Conservation (phyloP, 1,140 invertebrate genomes). For the Temnothorax curvispinosus region DNA sequence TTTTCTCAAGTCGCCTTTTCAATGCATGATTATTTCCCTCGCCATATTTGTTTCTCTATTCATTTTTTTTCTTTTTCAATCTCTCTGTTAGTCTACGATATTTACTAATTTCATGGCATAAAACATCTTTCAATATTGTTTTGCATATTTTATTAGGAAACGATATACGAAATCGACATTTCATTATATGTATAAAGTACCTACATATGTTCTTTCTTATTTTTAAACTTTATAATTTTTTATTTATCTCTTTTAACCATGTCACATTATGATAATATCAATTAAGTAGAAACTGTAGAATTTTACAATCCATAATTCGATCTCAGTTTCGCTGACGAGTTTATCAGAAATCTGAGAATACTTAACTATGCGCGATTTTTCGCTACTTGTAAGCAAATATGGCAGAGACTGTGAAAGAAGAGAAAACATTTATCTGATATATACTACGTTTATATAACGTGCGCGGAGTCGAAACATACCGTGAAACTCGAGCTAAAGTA, state of each 20-base stretch:
- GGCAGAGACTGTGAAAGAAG: conserved; percentile 52
- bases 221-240: neutral
- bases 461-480: conserved; percentile 64
- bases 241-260: neutral
- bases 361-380: conserved; percentile 62
- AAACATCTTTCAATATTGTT: neutral
- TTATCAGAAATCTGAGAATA: conserved; percentile 69
- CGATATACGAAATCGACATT: neutral
- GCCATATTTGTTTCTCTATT: neutral
- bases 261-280: neutral
- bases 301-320: conserved; percentile 48
- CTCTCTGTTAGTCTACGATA: neutral
- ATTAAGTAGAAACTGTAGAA: conserved; percentile 62
- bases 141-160: neutral
- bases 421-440: conserved; percentile 74
- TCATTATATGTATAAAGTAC: neutral
- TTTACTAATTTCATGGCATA: neutral
- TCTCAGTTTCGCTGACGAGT: conserved; percentile 60
- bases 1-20: conserved; percentile 27
- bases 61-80: neutral
- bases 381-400: conserved; percentile 70
- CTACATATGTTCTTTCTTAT: neutral
- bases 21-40: neutral
- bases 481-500: conserved; percentile 75
- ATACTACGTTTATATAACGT: conserved; percentile 71